Base-by-base conservation (phyloP, 2,888 invertebrate species). In the Dendrolimus houi region DNA sequence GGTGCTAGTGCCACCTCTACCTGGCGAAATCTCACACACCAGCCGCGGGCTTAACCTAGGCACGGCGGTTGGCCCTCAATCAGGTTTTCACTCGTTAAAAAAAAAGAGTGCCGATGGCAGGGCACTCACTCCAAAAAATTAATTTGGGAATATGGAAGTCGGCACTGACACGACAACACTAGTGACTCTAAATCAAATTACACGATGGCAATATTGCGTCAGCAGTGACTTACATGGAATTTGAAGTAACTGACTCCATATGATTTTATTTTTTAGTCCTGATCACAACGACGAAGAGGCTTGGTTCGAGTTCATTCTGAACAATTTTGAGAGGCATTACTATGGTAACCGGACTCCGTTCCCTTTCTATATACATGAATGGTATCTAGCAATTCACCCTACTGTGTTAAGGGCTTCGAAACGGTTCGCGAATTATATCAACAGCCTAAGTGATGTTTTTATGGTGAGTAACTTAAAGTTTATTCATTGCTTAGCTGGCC, bases 291-390 rank as follows among this genome's bases (percentile, higher is more conserved):
- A 92, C 42, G 85, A 87, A 14, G 81, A 92, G 0, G 90, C 77
- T 0, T 81, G 94, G 61, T 85, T 87, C 58, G 64, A 90, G 0
- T 94, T 94, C 79, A 92, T 95, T 67, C 75, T 92, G 56, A 71
- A 73, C 0, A 94, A 95, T 77, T 95, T 95, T 67, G 80, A 92
- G 54, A 85, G 92, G 1, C 93, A 94, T 65, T 95, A 95, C 74
- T 64, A 86, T 1, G 87, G 91, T 7, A 94, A 92, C 72, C 86
- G 92, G 0, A 93, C 95, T 7, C 95, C 95, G 0, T 94, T 94
- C 69, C 94, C 94, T 1, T 89, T 94, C 67, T 94, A 91, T 72
- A 77, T 94, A 55, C 94, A 95, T 70, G 93, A 94, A 3, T 94
- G 94, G 93, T 93, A 94, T 66, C 57, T 89, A 1, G 13, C 59